phyloP scores from a whole-genome alignment of 2,888 invertebrate genomes.

The Lysandra coridon region DNA sequence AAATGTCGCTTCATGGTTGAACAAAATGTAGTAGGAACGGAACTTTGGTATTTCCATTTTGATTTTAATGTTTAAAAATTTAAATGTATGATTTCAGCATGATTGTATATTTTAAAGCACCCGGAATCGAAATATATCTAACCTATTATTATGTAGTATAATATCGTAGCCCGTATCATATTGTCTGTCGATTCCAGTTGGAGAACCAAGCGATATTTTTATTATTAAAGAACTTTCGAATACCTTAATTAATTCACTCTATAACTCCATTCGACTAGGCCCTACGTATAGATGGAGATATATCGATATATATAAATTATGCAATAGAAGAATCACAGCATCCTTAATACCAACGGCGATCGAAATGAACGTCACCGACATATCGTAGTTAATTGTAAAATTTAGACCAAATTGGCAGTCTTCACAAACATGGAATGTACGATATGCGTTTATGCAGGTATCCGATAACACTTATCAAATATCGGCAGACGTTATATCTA shows the following conservation, averaged over 20 bases:
- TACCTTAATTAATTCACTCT: conserved; percentile 71
- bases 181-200: conserved; percentile 69
- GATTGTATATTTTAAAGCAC: conserved; percentile 79
- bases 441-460: conserved; percentile 80
- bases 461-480: conserved; percentile 76
- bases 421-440: conserved; percentile 80
- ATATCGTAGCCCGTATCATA: conserved; percentile 70
- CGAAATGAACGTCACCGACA: conserved; percentile 77
- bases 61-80: conserved; percentile 37
- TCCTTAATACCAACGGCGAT: conserved; percentile 78
- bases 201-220: conserved; percentile 66
- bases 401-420: conserved; percentile 81
- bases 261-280: conserved; percentile 76
- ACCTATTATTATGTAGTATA: conserved; percentile 71
- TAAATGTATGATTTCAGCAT: conserved; percentile 72
- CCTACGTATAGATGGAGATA: conserved; percentile 76
- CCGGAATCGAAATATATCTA: conserved; percentile 77
- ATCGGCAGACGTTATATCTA: conserved; percentile 73
- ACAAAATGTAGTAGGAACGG: neutral
- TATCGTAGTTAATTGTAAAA: conserved; percentile 78
- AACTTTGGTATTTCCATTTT: neutral
- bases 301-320: conserved; percentile 73
- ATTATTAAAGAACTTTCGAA: conserved; percentile 74
- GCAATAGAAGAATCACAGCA: conserved; percentile 81
- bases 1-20: neutral